A percentile compares a stretch with the other conserved stretches of the same genome.
These are phyloP conservation scores for Chrysomallon squamiferum DNA, from an alignment of 1,140 invertebrate species.

Conservation along the genomic window DNA sequence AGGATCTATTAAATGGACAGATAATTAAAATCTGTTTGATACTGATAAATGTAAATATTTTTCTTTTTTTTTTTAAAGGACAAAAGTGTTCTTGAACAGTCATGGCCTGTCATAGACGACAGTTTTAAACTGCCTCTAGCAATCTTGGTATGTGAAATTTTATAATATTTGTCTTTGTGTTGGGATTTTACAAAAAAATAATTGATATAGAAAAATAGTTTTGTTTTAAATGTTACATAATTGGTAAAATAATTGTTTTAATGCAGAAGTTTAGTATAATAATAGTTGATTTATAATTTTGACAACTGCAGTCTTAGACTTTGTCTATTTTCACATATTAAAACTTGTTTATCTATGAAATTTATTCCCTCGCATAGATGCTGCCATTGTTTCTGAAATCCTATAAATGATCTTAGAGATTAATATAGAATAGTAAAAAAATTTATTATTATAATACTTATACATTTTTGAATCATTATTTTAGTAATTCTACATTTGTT, in stretches of 20 bases:
- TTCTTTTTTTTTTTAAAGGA: constrained; percentile 45
- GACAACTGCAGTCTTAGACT: not conserved
- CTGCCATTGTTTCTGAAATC: too few species aligned
- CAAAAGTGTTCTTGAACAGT: constrained; percentile 62
- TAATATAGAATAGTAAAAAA: too few species aligned
- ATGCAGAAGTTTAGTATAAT: not conserved
- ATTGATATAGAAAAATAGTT: not conserved
- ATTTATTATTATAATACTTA: too few species aligned
- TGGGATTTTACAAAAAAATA: not conserved
- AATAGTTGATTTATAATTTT: not conserved
- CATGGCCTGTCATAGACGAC: constrained; percentile 82
- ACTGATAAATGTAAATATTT: constrained; percentile 4
- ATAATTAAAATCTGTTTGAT: too few species aligned
- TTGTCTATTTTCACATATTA: not conserved
- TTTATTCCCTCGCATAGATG: too few species aligned
- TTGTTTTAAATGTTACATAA: not conserved
- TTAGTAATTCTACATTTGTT: too few species aligned
- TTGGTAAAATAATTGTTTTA: not conserved
- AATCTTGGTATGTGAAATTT: constrained; percentile 29
- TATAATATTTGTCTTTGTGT: constrained; percentile 3
- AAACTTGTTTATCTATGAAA: too few species aligned
- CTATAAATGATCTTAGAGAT: too few species aligned
- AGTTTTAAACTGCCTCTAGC: constrained; percentile 65
- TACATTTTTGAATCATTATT: too few species aligned
- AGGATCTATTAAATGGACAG: too few species aligned